Evolutionary conservation across 2,888 invertebrate species (phyloP).

Genomic region (Tetragnatha montana): DNA sequence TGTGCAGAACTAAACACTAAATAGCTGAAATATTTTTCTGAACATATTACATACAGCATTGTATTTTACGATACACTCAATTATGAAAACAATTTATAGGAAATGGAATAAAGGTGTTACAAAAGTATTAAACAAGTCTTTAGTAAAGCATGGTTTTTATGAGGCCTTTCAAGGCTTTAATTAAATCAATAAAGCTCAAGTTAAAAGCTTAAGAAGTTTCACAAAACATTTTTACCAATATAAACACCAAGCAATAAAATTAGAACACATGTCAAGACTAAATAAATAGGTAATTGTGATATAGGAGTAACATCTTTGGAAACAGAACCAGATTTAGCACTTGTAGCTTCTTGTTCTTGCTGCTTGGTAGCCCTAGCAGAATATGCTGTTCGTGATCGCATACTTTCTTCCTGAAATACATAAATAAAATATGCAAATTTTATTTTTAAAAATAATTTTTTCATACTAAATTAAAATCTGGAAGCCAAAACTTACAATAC

Average conservation of each 20-base stretch:
- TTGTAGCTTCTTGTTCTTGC: slow-evolving; percentile 26
- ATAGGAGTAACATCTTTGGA: slow-evolving; percentile 9
- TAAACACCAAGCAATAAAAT: slow-evolving; percentile 57
- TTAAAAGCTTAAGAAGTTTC: slow-evolving; percentile 23
- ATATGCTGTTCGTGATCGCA: slow-evolving; percentile 45
- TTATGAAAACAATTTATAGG: slow-evolving; percentile 1
- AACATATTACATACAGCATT: neutral
- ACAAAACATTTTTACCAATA: slow-evolving; percentile 64
- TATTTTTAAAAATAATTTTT: neutral
- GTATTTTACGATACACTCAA: neutral
- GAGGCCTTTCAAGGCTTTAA: slow-evolving; percentile 18
- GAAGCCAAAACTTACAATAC: too few relatives aligned
- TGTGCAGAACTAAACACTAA: neutral
- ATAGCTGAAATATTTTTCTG: neutral
- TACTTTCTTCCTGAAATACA: slow-evolving; percentile 53
- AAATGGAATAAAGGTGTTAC: neutral
- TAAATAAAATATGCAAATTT: neutral
- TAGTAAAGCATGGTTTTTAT: slow-evolving; percentile 11
- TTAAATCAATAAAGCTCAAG: slow-evolving; percentile 35
- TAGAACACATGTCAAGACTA: slow-evolving; percentile 43
- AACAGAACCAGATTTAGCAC: slow-evolving; percentile 47
- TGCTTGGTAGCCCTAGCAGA: slow-evolving; percentile 37
- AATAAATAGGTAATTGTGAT: slow-evolving; percentile 45
- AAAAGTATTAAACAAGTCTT: neutral
- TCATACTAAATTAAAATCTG: neutral